Evolutionary conservation across 2,888 invertebrate genomes (phyloP), one percentile per base, ranked within the genome.

Genomic region (Phragmatobia fuliginosa): DNA sequence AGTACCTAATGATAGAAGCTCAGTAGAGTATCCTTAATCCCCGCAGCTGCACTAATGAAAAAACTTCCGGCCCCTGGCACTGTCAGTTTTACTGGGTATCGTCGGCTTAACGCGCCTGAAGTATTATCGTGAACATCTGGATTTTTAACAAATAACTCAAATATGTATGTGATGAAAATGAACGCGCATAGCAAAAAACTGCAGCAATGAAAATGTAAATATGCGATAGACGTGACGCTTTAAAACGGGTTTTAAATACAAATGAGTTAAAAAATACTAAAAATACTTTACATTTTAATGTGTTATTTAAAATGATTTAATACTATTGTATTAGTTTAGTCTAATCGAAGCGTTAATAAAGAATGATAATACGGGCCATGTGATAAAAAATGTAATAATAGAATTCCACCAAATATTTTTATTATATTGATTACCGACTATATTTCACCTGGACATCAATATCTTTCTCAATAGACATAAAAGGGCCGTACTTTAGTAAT

Each of bases 11-110:
- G 36, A 61, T 61, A 67, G 61, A 61, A 67, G 56, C 52, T 62
- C 56, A 38, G 75, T 73, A 76, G 75, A 74, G 77, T 78, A 79
- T 81, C 75, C 73, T 78, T 83, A 84, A 85, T 83, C 84, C 81
- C 56, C 76, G 74, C 66, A 70, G 75, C 72, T 62, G 59, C 77
- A 76, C 81, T 86, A 85, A 86, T 86, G 84, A 87, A 86, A 86
- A 86, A 87, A 86, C 82, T 86, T 85, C 77, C 81, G 72, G 80
- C 80, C 79, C 70, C 80, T 74, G 78, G 67, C 73, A 68, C 67
- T 82, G 83, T 83, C 83, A 81, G 82, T 82, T 81, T 71, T 72
- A 77, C 79, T 72, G 67, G 70, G 77, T 83, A 80, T 77, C 74
- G 77, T 71, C 74, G 75, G 79, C 76, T 83, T 77, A 72, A 32